These are phyloP conservation scores for Melanostoma mellinum DNA, from an alignment of 2,888 invertebrate genomes.

Conservation along the genomic window DNA sequence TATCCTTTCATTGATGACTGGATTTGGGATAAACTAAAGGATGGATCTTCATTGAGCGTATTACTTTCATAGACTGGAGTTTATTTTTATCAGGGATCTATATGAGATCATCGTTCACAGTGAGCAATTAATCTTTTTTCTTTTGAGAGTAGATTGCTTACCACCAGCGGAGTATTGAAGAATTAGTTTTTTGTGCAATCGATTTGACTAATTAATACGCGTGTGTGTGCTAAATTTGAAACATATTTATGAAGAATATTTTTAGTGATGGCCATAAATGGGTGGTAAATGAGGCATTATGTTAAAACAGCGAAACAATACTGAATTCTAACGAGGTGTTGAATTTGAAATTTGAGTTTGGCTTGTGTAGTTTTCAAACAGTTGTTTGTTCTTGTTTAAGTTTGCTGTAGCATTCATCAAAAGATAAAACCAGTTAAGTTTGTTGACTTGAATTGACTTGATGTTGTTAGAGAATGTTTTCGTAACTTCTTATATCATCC, in stretches of 20 bases:
- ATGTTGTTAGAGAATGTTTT: too few relatives aligned
- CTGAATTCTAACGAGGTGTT: too few relatives aligned
- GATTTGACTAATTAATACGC: conserved; percentile 69
- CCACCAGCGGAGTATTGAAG: conserved; percentile 62
- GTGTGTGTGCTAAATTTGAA: conserved; percentile 53
- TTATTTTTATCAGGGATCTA: neutral
- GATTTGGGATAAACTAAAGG: neutral
- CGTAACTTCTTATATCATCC: too few relatives aligned
- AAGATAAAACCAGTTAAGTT: too few relatives aligned
- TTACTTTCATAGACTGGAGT: conserved; percentile 37
- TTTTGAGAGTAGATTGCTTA: conserved; percentile 37
- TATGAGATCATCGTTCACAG: neutral
- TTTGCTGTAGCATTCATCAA: too few relatives aligned
- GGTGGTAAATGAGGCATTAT: too few relatives aligned
- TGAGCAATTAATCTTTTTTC: conserved; percentile 42
- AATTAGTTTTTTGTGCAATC: conserved; percentile 46
- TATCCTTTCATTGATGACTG: conserved; percentile 64
- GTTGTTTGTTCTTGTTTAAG: too few relatives aligned
- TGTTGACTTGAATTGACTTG: too few relatives aligned
- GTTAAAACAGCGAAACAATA: too few relatives aligned
- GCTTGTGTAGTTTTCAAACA: too few relatives aligned
- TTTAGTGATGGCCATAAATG: neutral
- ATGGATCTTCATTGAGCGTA: conserved; percentile 48
- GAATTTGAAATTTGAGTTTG: too few relatives aligned
- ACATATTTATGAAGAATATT: conserved; percentile 10